A percentile compares a stretch with the other conserved stretches of the same genome.
Conservation (phyloP, 2,888 invertebrate species). For the Bembecia ichneumoniformis region DNA sequence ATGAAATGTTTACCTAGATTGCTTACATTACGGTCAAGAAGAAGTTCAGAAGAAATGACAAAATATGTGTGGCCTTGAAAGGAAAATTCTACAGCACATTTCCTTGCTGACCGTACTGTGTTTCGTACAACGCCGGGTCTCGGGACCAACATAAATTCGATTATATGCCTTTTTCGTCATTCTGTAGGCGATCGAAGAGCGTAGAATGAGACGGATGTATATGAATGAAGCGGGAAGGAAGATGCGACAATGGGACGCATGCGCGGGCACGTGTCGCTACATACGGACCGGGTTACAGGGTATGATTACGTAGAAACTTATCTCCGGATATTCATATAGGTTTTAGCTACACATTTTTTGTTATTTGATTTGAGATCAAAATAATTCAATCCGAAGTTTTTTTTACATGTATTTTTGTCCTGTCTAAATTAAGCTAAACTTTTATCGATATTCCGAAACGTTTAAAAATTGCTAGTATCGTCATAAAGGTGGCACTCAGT, state of each 20-base stretch:
- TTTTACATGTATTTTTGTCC: too few relatives aligned
- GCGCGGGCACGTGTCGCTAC: constrained; percentile 58
- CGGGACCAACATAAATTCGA: constrained; percentile 61
- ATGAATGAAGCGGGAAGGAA: constrained; percentile 25
- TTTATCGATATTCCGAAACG: too few relatives aligned
- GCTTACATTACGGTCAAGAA: too few relatives aligned
- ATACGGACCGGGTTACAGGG: constrained; percentile 21
- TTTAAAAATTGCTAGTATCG: too few relatives aligned
- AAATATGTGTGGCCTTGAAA: too few relatives aligned
- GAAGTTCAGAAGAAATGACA: too few relatives aligned
- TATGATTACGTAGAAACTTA: constrained; percentile 17
- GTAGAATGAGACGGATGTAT: constrained; percentile 32
- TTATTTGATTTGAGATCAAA: too few relatives aligned
- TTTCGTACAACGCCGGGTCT: constrained; percentile 16
- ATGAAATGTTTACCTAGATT: too few relatives aligned
- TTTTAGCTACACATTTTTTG: not conserved
- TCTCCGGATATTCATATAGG: constrained; percentile 19
- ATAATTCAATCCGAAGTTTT: too few relatives aligned
- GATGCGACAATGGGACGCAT: constrained; percentile 33
- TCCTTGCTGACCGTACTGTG: constrained; percentile 34
- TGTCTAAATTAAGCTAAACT: too few relatives aligned
- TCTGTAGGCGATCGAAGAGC: constrained; percentile 61
- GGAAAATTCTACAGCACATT: constrained; percentile 7
- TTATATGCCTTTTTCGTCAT: constrained; percentile 69
- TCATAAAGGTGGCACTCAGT: too few relatives aligned